phyloP scores from a whole-genome alignment of 1,140 invertebrate genomes.

The Aphaenogaster floridana region DNA sequence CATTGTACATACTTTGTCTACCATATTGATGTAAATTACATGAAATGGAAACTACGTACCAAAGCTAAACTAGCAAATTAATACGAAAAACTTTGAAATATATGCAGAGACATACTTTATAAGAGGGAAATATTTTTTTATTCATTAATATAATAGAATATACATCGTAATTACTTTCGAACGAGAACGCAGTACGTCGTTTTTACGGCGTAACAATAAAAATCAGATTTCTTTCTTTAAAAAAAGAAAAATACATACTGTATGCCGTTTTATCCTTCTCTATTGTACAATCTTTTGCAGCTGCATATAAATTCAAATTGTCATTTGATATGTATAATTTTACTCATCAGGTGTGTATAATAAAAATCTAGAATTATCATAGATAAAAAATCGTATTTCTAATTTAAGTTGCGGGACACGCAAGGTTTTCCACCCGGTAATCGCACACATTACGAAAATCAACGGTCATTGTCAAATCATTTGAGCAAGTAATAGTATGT shows the following conservation, averaged over 20 bases:
- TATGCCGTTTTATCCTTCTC: conserved; percentile 24
- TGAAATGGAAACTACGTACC: conserved; percentile 37
- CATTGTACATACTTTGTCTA: conserved; percentile 69
- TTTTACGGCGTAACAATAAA: conserved; percentile 47
- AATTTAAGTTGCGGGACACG: not conserved
- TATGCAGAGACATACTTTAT: conserved; percentile 7
- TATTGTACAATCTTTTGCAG: conserved; percentile 27
- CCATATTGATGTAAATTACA: conserved; percentile 32
- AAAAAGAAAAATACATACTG: not conserved
- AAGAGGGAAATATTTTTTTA: conserved; percentile 70
- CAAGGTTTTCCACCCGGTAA: not conserved
- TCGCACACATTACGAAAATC: conserved; percentile 2
- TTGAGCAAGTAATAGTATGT: conserved; percentile 71
- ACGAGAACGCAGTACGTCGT: conserved; percentile 31
- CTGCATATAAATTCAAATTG: conserved; percentile 19
- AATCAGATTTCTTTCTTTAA: conserved; percentile 43
- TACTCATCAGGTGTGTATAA: conserved; percentile 42
- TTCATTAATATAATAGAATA: conserved; percentile 66
- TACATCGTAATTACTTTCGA: conserved; percentile 62
- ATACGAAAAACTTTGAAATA: conserved; percentile 42
- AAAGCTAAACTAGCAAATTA: conserved; percentile 2
- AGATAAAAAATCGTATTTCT: conserved; percentile 7
- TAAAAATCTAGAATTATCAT: conserved; percentile 33
- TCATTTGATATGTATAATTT: conserved; percentile 62
- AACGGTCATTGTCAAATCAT: conserved; percentile 44